Percentiles rank a stretch among this genome's conserved stretches.
phyloP scores from a whole-genome alignment of 1,140 invertebrate genomes.

The Oedothorax gibbosus region DNA sequence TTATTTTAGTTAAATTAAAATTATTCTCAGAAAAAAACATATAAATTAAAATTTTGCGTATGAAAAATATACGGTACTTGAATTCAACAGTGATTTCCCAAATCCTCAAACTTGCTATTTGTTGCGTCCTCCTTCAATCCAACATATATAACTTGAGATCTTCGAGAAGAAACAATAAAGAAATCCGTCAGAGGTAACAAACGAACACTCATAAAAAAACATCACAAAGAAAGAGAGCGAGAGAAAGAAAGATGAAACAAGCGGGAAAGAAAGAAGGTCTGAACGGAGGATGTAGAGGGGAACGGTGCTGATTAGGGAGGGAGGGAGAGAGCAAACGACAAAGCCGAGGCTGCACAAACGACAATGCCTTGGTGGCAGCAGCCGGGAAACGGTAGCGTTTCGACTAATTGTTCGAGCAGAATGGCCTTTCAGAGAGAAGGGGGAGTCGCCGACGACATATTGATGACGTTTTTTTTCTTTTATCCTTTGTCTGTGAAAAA shows the following conservation, averaged over 20 bases:
- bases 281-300: not conserved
- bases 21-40: too few relatives aligned
- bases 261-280: not conserved
- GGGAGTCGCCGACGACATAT: constrained; percentile 48
- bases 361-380: not conserved
- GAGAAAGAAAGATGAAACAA: constrained; percentile 5
- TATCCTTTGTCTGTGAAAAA: constrained; percentile 34
- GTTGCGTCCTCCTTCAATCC: too few relatives aligned
- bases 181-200: not conserved
- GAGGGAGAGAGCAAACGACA: not conserved
- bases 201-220: constrained; percentile 4
- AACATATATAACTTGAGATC: too few relatives aligned
- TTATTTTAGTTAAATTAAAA: too few relatives aligned
- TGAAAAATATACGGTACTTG: too few relatives aligned
- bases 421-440: not conserved
- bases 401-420: constrained; percentile 54
- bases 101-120: too few relatives aligned
- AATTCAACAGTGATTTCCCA: too few relatives aligned
- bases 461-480: constrained; percentile 52
- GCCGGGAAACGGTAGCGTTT: constrained; percentile 25
- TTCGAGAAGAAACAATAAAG: not conserved
- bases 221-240: not conserved
- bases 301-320: not conserved
- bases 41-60: too few relatives aligned
- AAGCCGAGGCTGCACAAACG: not conserved